A percentile compares a stretch with the other conserved stretches of the same genome.
Conservation (phyloP, 2,888 invertebrate genomes). For the Priocnemis perturbator region DNA sequence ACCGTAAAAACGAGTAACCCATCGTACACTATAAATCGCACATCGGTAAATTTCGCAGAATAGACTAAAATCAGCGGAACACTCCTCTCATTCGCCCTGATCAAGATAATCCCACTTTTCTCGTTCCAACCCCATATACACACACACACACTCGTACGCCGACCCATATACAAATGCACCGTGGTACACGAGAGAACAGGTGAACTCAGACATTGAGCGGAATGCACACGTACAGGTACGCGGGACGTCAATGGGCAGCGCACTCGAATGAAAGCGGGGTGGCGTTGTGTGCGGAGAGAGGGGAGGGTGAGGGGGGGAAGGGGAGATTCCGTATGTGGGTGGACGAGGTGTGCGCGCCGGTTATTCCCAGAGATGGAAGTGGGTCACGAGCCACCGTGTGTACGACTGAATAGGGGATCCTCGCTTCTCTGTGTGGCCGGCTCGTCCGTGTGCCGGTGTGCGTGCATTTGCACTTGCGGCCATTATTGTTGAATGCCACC, state of each 20-base stretch:
- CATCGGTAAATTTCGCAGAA: too few relatives aligned
- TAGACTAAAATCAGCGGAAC: too few relatives aligned
- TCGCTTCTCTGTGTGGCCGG: neutral
- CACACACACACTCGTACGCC: too few relatives aligned
- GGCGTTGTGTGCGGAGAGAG: constrained; percentile 48
- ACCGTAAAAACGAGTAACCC: too few relatives aligned
- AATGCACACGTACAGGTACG: constrained; percentile 18
- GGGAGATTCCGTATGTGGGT: constrained; percentile 16
- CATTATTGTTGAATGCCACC: neutral
- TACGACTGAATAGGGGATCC: constrained; percentile 13
- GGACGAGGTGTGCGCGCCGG: constrained; percentile 38
- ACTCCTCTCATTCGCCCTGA: too few relatives aligned
- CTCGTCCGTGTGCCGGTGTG: neutral
- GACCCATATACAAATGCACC: too few relatives aligned
- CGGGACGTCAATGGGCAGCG: constrained; percentile 39
- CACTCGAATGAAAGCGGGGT: constrained; percentile 31
- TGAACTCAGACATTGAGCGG: constrained; percentile 3
- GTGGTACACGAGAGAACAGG: neutral
- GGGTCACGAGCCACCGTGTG: constrained; percentile 53
- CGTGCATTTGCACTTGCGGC: neutral
- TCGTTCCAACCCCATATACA: neutral
- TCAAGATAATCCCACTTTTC: too few relatives aligned
- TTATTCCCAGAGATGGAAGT: constrained; percentile 60
- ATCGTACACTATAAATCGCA: too few relatives aligned
- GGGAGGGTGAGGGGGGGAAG: constrained; percentile 33